Evolutionary conservation across 2,113 vertebrate species (phyloP), one percentile per base, ranked within the genome.

Genomic region (Larimichthys polyactis): DNA sequence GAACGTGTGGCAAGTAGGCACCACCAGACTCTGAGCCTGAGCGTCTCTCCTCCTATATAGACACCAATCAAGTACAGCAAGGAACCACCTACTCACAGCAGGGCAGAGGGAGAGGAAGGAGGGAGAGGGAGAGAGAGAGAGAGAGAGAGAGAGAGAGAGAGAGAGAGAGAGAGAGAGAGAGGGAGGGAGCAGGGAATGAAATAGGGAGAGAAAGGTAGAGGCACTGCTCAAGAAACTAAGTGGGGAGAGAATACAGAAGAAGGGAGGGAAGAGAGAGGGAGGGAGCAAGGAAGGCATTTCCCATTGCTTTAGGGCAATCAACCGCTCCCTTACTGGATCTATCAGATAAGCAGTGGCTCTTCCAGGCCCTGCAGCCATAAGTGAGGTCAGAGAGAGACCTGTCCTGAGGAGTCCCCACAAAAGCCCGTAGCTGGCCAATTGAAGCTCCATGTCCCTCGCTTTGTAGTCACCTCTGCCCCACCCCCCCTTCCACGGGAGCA

Each of bases 11-110:
- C 86, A 90, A 93, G 89, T 89, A 85, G 91, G 84, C 89, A 91
- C 87, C 87, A 93, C 84, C 83, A 93, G 84, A 93, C 87, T 94
- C 92, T 95, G 93, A 94, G 94, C 83, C 86, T 92, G 90, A 93
- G 90, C 66, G 68, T 65, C 90, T 94, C 91, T 92, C 83, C 94
- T 93, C 88, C 94, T 96, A 94, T 96, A 94, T 95, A 96, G 87
- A 94, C 89, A 90, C 93, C 91, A 94, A 95, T 95, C 93, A 95
- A 90, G 87, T 84, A 80, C 44, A 83, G 73, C 68, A 83, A 91
- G 94, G 92, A 94, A 93, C 94, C 94, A 95, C 94, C 94, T 95
- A 92, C 94, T 96, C 89, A 86, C 89, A 89, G 84, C 85, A 90
- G 79, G 84, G 79, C 82, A 91, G 92, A 78, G 78, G 49, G 67